These are phyloP conservation scores for Agonopterix arenella DNA, from an alignment of 2,888 invertebrate species.

Conservation along the genomic window DNA sequence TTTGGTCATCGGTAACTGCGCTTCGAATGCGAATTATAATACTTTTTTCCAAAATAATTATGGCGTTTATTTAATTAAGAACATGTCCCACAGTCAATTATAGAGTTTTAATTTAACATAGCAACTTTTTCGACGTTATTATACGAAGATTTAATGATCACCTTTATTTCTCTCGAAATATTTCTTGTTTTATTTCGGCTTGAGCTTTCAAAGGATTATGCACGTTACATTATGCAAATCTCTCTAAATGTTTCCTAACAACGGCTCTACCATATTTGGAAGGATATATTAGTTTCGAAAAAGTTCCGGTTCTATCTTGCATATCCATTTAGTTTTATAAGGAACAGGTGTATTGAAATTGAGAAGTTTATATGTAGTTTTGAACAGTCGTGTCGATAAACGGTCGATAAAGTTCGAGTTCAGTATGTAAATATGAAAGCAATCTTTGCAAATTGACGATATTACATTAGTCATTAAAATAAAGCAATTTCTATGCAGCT, in stretches of 20 bases:
- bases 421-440: no score
- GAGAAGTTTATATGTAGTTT: no score
- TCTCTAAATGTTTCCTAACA: conserved; percentile 28
- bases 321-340: no score
- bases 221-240: conserved; percentile 50
- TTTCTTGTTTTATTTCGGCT: not conserved
- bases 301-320: no score
- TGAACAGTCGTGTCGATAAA: no score
- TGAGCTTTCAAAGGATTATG: conserved; percentile 2
- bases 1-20: not conserved
- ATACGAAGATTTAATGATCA: no score
- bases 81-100: conserved; percentile 2
- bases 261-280: not conserved
- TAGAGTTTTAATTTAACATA: not conserved
- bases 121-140: no score
- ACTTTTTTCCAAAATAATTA: conserved; percentile 3
- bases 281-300: not conserved
- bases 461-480: no score
- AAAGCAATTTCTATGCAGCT: conserved; percentile 19
- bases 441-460: no score
- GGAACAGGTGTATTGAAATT: no score
- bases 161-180: no score
- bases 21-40: not conserved
- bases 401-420: no score
- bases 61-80: conserved; percentile 7